These are phyloP conservation scores for Osmerus eperlanus DNA, from an alignment of 2,113 vertebrate genomes.

Conservation along the genomic window DNA sequence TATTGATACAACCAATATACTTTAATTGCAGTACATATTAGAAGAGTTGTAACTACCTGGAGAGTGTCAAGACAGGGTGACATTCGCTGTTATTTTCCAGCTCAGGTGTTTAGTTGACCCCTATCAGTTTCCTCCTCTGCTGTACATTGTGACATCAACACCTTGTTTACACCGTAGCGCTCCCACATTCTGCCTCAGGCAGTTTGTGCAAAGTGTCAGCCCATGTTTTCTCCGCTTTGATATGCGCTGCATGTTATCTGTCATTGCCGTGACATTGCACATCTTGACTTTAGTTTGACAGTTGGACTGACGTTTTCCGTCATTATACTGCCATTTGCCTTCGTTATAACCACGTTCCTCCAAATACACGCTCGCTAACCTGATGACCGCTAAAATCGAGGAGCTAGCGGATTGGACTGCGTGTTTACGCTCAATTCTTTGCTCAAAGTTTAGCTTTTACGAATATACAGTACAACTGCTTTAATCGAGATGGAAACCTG, in stretches of 20 bases:
- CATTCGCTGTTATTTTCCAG: no score
- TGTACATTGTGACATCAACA: no score
- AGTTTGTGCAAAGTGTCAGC: slow-evolving; percentile 45
- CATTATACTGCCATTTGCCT: slow-evolving; percentile 42
- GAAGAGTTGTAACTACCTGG: no score
- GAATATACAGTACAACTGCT: slow-evolving; percentile 23
- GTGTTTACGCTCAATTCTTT: slow-evolving; percentile 41
- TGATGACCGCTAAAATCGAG: no score
- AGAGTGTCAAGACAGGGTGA: no score
- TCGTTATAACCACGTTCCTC: no score
- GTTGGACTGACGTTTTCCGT: slow-evolving; percentile 46
- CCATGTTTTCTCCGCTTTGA: slow-evolving; percentile 29
- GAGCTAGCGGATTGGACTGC: background rate
- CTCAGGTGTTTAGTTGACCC: no score
- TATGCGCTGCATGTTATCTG: slow-evolving; percentile 53
- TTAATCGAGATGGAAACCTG: background rate
- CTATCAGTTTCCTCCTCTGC: no score
- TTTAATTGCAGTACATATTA: no score
- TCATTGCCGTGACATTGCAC: slow-evolving; percentile 53
- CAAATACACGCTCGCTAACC: no score
- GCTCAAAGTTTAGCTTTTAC: background rate
- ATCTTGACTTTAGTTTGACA: slow-evolving; percentile 21
- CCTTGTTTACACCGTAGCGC: no score
- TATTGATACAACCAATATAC: no score
- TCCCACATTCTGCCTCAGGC: background rate